Base-by-base conservation (phyloP, 92 coral and sea anemone species). In the Phenganax marumi region DNA sequence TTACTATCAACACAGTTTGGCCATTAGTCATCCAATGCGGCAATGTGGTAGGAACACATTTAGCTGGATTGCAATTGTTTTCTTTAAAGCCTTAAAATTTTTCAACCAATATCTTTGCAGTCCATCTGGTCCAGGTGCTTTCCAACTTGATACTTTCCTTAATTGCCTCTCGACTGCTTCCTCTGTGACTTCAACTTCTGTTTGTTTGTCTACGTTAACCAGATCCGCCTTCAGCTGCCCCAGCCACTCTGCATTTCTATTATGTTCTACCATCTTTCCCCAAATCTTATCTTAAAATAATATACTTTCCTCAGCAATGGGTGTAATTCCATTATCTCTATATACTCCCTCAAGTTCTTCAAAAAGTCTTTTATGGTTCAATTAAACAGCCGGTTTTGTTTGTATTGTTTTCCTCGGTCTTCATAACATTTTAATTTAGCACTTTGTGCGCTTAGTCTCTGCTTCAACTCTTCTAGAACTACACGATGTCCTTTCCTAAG, bases 311-410 rank as follows among this genome's bases (percentile, higher is more conserved):
- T 13, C 77, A 23, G 77, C 55, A 47, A 33, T 55, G 48, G 77
- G 77, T 23, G 12, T 68, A 47, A 68, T 19, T 7, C 25, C 48
- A 68, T 68, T 68, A 17, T 46, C 80, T 70, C 88, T 81, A 50
- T 69, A 72, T 25, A 81, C 11, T 19, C 65, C 81, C 55, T 86
- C 81, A 11, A 80, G 52, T 71, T 68, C 81, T 9, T 70, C 81
- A 72, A 80, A 80, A 12, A 86, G 51, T 33, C 81, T n/a, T 21
- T 79, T 47, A 23, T 86, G 85, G 61, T 80, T 80, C 12, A 78
- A 74, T 85, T 65, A 81, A 86, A 81, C 86, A 86, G 61, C 85
- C 86, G 50, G 56, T 86, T 73, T 73, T 81, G 86, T 65, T 82
- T 61, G 70, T 86, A 86, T 57, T 86, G 89, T 26, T 81, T 54